phyloP scores from a whole-genome alignment of 2,888 invertebrate genomes.

The Noctua pronuba region DNA sequence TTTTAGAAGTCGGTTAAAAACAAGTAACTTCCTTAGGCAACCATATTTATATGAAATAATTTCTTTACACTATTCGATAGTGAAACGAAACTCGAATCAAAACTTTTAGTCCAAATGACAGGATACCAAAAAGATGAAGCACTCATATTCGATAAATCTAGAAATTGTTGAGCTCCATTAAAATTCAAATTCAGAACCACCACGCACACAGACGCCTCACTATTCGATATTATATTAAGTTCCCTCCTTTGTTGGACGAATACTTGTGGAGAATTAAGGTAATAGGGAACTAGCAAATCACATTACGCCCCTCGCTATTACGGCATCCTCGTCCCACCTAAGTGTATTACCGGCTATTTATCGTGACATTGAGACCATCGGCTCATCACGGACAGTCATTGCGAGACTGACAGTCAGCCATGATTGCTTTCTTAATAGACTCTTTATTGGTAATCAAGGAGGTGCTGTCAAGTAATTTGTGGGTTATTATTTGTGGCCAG shows the following conservation, averaged over 20 bases:
- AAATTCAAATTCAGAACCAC: conserved; percentile 76
- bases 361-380: conserved; percentile 82
- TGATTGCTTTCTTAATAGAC: conserved; percentile 72
- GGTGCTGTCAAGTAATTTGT: conserved; percentile 54
- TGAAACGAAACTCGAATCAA: too few species aligned
- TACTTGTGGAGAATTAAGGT: conserved; percentile 85
- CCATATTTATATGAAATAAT: too few species aligned
- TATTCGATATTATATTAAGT: conserved; percentile 84
- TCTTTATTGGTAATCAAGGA: conserved; percentile 69
- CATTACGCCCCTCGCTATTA: conserved; percentile 85
- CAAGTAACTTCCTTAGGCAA: too few species aligned
- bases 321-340: conserved; percentile 78
- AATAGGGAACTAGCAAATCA: conserved; percentile 86
- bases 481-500: conserved; percentile 41
- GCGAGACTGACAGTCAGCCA: conserved; percentile 71
- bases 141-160: conserved; percentile 62
- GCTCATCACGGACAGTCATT: conserved; percentile 76
- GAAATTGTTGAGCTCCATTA: conserved; percentile 63
- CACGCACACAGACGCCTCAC: conserved; percentile 69
- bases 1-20: too few species aligned
- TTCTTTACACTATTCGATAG: too few species aligned
- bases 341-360: conserved; percentile 87
- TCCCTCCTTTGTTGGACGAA: conserved; percentile 83
- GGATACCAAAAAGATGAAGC: conserved; percentile 45
- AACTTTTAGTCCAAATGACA: background rate